phyloP scores from a whole-genome alignment of 2,888 invertebrate genomes.

The Pyrocoelia pectoralis region DNA sequence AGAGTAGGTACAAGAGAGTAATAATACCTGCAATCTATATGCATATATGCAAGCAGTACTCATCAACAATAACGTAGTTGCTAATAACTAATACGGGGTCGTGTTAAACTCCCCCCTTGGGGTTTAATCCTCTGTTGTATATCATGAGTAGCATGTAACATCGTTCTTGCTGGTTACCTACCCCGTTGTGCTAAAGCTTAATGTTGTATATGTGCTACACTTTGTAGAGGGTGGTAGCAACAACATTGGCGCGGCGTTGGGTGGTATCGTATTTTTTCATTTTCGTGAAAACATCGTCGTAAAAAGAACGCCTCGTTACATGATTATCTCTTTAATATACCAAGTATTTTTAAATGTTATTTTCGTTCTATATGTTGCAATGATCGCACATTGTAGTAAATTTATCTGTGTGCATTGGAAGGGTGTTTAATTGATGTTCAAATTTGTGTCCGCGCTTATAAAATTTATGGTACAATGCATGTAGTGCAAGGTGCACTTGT shows the following conservation, averaged over 20 bases:
- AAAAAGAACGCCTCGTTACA: conserved; percentile 11
- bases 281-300: conserved; percentile 28
- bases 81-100: conserved; percentile 53
- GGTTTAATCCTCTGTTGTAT: conserved; percentile 52
- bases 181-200: conserved; percentile 47
- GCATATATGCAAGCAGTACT: conserved; percentile 50
- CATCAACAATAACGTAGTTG: conserved; percentile 45
- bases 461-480: conserved; percentile 47
- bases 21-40: conserved; percentile 43
- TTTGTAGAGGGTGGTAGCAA: conserved; percentile 46
- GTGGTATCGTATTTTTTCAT: conserved; percentile 45
- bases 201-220: conserved; percentile 48
- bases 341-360: too few species aligned
- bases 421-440: conserved; percentile 48
- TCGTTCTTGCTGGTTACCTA: conserved; percentile 47
- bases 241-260: conserved; percentile 37
- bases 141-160: conserved; percentile 48
- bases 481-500: conserved; percentile 54
- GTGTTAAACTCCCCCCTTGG: conserved; percentile 53
- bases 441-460: conserved; percentile 50
- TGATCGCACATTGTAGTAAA: conserved; percentile 25
- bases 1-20: too few species aligned
- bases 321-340: conserved; percentile 16
- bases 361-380: not conserved
- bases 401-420: conserved; percentile 39